phyloP scores from a whole-genome alignment of 2,113 vertebrate species.

The Malaclemys terrapin region DNA sequence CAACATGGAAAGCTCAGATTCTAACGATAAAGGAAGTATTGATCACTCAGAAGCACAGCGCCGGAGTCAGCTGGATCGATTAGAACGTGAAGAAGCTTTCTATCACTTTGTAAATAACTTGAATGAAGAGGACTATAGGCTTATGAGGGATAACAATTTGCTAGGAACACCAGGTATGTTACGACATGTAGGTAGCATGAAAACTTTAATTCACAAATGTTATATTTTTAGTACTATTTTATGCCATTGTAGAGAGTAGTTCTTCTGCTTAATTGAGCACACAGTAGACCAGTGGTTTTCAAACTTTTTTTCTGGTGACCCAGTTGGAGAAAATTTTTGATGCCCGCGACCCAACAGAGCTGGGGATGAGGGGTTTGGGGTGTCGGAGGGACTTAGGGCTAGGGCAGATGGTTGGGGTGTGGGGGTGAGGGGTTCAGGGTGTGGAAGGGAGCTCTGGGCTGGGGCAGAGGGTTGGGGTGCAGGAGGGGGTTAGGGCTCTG shows the following conservation, averaged over 20 bases:
- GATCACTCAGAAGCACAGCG: conserved; percentile 94
- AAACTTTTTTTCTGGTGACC: no score
- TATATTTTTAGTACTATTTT: conserved; percentile 9
- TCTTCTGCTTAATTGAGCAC: neutral
- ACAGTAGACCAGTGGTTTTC: neutral
- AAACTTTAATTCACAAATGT: neutral
- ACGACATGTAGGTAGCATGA: neutral
- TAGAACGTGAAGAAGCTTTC: conserved; percentile 96
- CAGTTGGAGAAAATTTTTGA: no score
- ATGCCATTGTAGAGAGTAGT: neutral
- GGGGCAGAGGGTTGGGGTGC: no score
- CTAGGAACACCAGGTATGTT: conserved; percentile 94
- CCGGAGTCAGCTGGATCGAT: conserved; percentile 92
- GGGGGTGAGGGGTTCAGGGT: no score
- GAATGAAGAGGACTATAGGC: conserved; percentile 97
- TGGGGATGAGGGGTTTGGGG: no score
- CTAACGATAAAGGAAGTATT: conserved; percentile 88
- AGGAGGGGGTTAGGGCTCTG: no score
- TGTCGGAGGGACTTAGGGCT: no score
- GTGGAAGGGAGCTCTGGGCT: no score
- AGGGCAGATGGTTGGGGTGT: no score
- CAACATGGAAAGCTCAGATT: conserved; percentile 96
- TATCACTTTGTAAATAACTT: conserved; percentile 99
- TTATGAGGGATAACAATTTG: conserved; percentile 99
- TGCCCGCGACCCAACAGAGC: no score